A percentile compares a stretch with the other conserved stretches of the same genome.
Conservation (phyloP, 2,113 vertebrate species). For the Cephalopholis sonnerati region DNA sequence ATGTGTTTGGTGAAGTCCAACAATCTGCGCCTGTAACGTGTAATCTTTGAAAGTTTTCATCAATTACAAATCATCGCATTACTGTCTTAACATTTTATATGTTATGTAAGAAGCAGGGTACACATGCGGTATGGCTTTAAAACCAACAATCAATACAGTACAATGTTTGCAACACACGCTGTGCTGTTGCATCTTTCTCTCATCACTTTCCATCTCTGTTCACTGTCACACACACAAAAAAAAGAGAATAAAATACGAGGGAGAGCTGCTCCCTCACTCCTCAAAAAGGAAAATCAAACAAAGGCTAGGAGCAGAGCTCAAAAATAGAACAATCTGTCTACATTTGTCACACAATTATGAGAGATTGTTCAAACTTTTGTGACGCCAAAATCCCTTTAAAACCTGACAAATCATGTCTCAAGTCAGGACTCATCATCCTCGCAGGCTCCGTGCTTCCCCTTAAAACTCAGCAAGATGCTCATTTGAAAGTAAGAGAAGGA, state of each 20-base stretch:
- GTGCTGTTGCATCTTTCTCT: constrained; percentile 60
- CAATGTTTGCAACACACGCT: constrained; percentile 39
- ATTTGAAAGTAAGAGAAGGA: constrained; percentile 59
- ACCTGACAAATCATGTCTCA: constrained; percentile 59
- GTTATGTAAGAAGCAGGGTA: constrained; percentile 16
- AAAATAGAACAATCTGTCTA: constrained; percentile 62
- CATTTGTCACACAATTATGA: constrained; percentile 66
- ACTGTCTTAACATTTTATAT: background rate
- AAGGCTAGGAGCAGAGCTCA: constrained; percentile 22
- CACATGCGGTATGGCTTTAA: constrained; percentile 2
- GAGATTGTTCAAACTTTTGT: constrained; percentile 56
- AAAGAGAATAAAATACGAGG: constrained; percentile 54
- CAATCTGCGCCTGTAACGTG: constrained; percentile 11
- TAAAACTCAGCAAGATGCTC: constrained; percentile 65
- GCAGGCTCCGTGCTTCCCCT: constrained; percentile 38
- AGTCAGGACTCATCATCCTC: constrained; percentile 48
- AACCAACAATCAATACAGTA: constrained; percentile 41
- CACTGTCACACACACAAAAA: constrained; percentile 47
- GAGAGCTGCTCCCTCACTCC: constrained; percentile 31
- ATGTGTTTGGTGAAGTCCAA: constrained; percentile 13
- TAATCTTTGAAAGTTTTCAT: constrained; percentile 5
- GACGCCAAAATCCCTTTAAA: constrained; percentile 58
- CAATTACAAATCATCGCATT: background rate
- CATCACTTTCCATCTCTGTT: constrained; percentile 64
- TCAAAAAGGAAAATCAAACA: constrained; percentile 17